Conservation (phyloP, 1,140 invertebrate genomes). For the Aplysia californica region DNA sequence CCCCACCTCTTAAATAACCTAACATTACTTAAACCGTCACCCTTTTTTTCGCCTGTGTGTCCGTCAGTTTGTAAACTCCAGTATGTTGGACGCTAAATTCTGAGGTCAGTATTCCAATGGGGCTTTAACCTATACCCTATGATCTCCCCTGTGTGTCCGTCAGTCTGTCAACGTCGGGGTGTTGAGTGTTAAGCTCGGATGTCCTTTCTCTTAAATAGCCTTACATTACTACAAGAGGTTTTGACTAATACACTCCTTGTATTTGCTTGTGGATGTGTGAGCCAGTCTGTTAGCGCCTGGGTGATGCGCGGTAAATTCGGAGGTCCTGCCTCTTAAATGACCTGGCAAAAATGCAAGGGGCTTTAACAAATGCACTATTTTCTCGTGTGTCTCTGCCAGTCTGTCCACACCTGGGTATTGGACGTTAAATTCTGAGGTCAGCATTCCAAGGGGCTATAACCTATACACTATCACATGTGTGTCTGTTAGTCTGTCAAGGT, state of each 20-base stretch:
- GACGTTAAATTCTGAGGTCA: too few relatives aligned
- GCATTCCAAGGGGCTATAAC: too few relatives aligned
- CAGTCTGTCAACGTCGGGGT: conserved; percentile 92
- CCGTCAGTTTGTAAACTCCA: neutral
- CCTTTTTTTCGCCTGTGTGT: neutral
- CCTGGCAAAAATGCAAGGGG: too few relatives aligned
- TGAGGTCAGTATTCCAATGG: neutral
- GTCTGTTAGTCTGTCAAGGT: neutral
- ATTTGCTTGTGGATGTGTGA: too few relatives aligned
- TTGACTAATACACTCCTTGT: too few relatives aligned
- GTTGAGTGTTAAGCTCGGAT: too few relatives aligned
- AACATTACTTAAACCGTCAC: neutral
- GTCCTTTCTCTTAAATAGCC: too few relatives aligned
- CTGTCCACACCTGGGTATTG: too few relatives aligned
- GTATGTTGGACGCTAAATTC: neutral
- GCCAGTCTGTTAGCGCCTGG: too few relatives aligned
- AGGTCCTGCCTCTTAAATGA: neutral
- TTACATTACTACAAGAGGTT: too few relatives aligned
- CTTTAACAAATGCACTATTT: too few relatives aligned
- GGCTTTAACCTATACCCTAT: neutral
- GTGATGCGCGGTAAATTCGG: neutral
- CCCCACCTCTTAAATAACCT: neutral
- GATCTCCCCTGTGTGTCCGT: conserved; percentile 58
- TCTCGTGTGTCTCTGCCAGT: too few relatives aligned
- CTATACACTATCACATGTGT: neutral